A percentile compares a stretch with the other conserved stretches of the same genome.
These are phyloP conservation scores for Urocolius indicus DNA, from an alignment of 2,113 vertebrate species.

Conservation along the genomic window DNA sequence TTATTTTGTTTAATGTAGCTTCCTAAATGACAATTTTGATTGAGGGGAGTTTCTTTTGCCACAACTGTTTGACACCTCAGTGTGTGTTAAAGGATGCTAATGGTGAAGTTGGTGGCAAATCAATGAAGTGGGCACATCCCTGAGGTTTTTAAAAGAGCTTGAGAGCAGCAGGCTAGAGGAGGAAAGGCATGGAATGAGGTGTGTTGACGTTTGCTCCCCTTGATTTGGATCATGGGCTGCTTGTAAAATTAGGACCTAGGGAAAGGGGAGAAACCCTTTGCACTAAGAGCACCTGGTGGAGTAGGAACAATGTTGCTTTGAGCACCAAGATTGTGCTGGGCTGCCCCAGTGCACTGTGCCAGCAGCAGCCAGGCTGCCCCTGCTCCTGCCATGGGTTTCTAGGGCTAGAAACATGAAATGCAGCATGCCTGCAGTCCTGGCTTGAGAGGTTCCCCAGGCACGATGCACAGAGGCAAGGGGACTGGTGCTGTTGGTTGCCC, in stretches of 20 bases:
- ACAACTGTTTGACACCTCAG: not conserved
- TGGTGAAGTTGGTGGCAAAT: not conserved
- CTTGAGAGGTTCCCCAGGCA: accelerated
- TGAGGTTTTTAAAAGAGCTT: not conserved
- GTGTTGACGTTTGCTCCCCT: not conserved
- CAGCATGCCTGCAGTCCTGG: not conserved
- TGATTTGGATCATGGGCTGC: not conserved
- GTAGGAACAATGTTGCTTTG: not conserved
- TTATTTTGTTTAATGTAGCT: not conserved
- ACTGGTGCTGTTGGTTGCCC: no score
- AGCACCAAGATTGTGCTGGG: not conserved
- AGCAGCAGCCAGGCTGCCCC: not conserved
- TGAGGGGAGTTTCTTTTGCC: not conserved
- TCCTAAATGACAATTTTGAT: not conserved
- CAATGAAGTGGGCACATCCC: not conserved
- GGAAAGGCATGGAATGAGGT: not conserved
- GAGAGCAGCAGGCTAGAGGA: not conserved
- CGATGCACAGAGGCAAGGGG: accelerated
- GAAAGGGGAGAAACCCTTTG: not conserved
- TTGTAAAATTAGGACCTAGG: not conserved
- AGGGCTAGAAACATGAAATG: not conserved
- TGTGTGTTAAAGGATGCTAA: not conserved
- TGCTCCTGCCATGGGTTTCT: not conserved
- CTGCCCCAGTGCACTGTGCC: not conserved
- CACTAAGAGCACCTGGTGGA: not conserved